Percentiles rank a stretch among this genome's conserved stretches.
phyloP scores from a whole-genome alignment of 2,888 invertebrate genomes.

The Thereva unica region DNA sequence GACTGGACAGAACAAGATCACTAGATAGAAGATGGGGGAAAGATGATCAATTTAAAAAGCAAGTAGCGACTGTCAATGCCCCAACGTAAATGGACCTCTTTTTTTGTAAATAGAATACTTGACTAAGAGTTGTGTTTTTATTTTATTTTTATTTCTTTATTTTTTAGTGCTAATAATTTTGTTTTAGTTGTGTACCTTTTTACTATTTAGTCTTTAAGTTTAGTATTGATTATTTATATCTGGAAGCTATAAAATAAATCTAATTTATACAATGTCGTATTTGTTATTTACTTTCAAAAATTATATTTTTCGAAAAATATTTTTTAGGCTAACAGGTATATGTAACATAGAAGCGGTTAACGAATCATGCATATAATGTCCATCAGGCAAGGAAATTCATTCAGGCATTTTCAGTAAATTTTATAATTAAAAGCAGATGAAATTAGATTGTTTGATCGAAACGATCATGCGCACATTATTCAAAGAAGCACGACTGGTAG shows the following conservation, averaged over 20 bases:
- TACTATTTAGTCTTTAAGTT: conserved; percentile 11
- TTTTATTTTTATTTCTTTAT: conserved; percentile 22
- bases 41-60: neutral
- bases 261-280: conserved; percentile 15
- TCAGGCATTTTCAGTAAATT: no score
- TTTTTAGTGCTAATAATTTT: conserved; percentile 11
- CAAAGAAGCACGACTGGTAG: no score
- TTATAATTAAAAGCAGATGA: no score
- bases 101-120: conserved; percentile 16
- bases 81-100: neutral
- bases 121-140: conserved; percentile 28
- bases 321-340: no score
- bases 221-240: conserved; percentile 31
- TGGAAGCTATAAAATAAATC: conserved; percentile 27
- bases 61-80: conserved; percentile 1
- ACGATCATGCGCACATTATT: no score
- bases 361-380: no score
- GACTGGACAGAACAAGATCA: neutral
- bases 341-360: no score
- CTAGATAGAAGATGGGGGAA: neutral
- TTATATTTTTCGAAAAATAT: no score
- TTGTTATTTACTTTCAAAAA: no score
- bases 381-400: no score
- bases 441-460: no score
- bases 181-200: conserved; percentile 23